Base-by-base conservation (phyloP, 2,113 vertebrate genomes). In the Oreocharis arfaki region DNA sequence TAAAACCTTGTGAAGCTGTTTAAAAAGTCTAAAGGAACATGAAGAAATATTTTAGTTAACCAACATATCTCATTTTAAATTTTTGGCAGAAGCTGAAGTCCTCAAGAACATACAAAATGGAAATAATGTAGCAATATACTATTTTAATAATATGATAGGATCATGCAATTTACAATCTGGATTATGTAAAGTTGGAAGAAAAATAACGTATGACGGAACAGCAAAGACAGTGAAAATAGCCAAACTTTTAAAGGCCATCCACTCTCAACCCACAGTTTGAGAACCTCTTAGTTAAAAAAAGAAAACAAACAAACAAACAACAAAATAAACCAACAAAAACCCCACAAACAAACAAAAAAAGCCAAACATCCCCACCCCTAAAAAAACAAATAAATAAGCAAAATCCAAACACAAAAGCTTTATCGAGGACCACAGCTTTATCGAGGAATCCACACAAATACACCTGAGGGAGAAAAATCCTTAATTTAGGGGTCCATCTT, bases 371-470 rank as follows among this genome's bases (percentile, higher is more conserved):
- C 14, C 7, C 20, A 17, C 2, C 8, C 1, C 21, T 19, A 27
- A 4, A 30, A 42, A 73, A 61, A 9, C 7, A 37, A 52, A 17
- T 19, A 28, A 44, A 33, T 9, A 32, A 74, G 19, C 39, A 59
- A 68, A 82, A 35, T 7, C 8, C 17, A 75, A 41, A 47, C 7
- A 42, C 8, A 53, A 42, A 39, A 23, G 14, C 35, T 83, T 83
- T 73, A 55, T 57, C 50, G 24, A 74, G 37, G n/a, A 49, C 14
- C 0, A 0, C 37, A 73, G 50, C 2, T 6, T 52, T n/a, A n/a
- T n/a, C n/a, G n/a, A 78, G 3, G 11, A 84, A 77, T 70, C 42
- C 44, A 73, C 39, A 23, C 19, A 94, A 57, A 78, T 14, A 68
- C 0, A 1, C 5, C 23, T 5, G 11, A 79, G 30, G 20, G 32